Conservation (phyloP, 2,113 vertebrate genomes). For the Callipepla squamata region DNA sequence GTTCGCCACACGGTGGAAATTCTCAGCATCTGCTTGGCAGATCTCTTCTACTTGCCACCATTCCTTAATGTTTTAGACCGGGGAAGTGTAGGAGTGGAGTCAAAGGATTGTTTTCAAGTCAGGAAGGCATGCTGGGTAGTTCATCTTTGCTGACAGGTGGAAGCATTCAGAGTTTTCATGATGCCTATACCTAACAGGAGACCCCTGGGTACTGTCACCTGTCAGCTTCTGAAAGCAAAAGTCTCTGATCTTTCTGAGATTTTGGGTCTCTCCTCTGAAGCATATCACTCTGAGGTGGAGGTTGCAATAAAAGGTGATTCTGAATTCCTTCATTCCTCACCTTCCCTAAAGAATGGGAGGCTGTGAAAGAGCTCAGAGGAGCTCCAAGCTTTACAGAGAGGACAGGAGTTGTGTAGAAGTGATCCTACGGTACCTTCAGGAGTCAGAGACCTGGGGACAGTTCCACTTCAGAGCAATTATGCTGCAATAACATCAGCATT, state of each 20-base stretch:
- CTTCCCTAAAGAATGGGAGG: background rate
- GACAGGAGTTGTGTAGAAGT: background rate
- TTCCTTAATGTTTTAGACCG: background rate
- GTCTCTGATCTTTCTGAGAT: background rate
- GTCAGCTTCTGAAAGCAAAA: background rate
- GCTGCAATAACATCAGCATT: fast-evolving
- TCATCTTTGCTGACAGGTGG: background rate
- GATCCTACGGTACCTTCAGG: background rate
- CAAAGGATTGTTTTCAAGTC: background rate
- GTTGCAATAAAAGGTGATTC: background rate
- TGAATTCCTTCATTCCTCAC: background rate
- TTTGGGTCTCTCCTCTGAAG: background rate
- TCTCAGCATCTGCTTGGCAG: fast-evolving
- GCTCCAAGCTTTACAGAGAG: background rate
- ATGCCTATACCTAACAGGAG: background rate
- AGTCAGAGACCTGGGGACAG: background rate
- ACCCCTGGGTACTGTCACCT: background rate
- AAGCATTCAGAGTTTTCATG: background rate
- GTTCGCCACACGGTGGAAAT: fast-evolving
- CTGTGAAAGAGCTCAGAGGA: background rate
- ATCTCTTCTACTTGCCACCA: background rate
- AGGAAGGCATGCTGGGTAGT: background rate
- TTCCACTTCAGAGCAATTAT: background rate
- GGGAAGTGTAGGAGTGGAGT: background rate
- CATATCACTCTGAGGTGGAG: background rate